A percentile compares a stretch with the other conserved stretches of the same genome.
Conservation (phyloP, 2,888 invertebrate species). For the Melanotus villosus region DNA sequence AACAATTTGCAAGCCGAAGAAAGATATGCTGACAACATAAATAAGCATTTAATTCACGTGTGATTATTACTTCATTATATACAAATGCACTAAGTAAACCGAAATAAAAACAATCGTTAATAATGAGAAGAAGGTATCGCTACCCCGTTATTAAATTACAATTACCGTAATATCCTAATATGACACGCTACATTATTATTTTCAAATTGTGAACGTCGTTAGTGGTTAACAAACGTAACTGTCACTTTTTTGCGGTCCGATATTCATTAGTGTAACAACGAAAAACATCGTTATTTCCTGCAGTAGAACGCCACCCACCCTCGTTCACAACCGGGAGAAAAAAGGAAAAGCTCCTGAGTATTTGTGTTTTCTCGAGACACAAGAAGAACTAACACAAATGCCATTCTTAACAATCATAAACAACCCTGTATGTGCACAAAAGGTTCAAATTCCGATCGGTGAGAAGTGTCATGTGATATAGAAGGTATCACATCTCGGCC, state of each 20-base stretch:
- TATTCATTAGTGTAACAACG: conserved; percentile 17
- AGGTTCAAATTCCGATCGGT: conserved; percentile 53
- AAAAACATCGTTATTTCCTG: conserved; percentile 33
- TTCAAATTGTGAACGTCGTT: conserved; percentile 27
- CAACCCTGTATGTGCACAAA: conserved; percentile 35
- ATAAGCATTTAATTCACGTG: not conserved
- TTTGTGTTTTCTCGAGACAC: conserved; percentile 16
- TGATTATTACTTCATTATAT: not conserved
- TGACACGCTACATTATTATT: conserved; percentile 30
- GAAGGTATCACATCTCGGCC: conserved; percentile 47
- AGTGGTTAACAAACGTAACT: conserved; percentile 19
- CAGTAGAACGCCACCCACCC: conserved; percentile 9
- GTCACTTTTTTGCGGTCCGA: conserved; percentile 13
- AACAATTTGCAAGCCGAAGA: too few relatives aligned
- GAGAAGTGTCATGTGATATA: conserved; percentile 54
- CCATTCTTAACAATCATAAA: conserved; percentile 31
- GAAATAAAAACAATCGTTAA: not conserved
- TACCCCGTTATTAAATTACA: conserved; percentile 17
- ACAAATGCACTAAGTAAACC: not conserved
- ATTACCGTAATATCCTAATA: conserved; percentile 18
- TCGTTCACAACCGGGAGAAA: not conserved
- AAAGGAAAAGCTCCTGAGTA: conserved; percentile 10
- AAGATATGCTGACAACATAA: too few relatives aligned
- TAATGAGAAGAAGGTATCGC: not conserved
- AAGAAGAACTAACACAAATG: conserved; percentile 13